phyloP scores from a whole-genome alignment of 2,797 vertebrate species.

The Poecile montanus region DNA sequence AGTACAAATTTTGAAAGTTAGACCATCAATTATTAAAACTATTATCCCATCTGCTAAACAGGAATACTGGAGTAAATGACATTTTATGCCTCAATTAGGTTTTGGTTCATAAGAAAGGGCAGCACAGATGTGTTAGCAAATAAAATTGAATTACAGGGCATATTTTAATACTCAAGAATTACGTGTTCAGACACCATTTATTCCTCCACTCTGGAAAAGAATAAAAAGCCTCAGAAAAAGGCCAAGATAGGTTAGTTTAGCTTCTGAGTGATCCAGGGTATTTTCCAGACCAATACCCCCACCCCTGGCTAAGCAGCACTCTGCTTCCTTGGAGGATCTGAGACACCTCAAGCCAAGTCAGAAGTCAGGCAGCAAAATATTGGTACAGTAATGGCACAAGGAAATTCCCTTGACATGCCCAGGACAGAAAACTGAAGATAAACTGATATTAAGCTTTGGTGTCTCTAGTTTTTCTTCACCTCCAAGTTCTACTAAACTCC shows the following conservation, averaged over 20 bases:
- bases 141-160: not conserved
- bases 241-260: not conserved
- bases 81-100: not conserved
- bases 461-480: not conserved
- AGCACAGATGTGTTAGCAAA: not conserved
- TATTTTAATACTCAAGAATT: not conserved
- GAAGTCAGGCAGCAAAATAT: not conserved
- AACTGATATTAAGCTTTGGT: not conserved
- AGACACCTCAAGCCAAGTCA: not conserved
- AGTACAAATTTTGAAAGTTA: not conserved
- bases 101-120: not conserved
- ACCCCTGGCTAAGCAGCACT: not conserved
- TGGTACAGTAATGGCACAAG: not conserved
- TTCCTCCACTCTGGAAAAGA: not conserved
- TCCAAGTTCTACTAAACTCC: not conserved
- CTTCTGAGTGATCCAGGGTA: not conserved
- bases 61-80: not conserved
- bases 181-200: not conserved
- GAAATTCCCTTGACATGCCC: not conserved
- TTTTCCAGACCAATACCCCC: not conserved
- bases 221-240: not conserved
- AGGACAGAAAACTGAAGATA: not conserved
- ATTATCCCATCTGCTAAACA: not conserved
- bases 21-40: not conserved
- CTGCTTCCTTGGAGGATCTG: not conserved